A percentile compares a stretch with the other conserved stretches of the same genome.
phyloP scores from a whole-genome alignment of 1,140 invertebrate species.

The Drosophila sp. region DNA sequence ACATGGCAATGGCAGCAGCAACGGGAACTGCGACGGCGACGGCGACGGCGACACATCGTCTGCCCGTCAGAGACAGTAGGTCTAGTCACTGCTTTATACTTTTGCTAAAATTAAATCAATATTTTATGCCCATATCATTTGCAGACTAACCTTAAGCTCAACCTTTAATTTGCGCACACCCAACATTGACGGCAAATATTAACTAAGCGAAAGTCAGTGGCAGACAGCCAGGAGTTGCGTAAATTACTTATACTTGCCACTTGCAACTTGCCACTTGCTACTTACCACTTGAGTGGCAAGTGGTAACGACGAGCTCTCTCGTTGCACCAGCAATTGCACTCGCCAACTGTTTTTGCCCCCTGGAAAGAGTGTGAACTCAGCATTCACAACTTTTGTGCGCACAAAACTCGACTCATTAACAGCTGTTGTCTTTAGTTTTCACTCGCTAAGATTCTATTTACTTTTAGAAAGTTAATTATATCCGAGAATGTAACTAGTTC shows the following conservation, averaged over 20 bases:
- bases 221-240: constrained; percentile 28
- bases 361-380: constrained; percentile 9
- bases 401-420: constrained; percentile 74
- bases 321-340: constrained; percentile 6
- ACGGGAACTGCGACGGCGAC: constrained; percentile 21
- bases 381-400: constrained; percentile 45
- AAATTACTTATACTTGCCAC: constrained; percentile 35
- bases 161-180: constrained; percentile 33
- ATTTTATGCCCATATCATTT: constrained; percentile 65
- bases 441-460: constrained; percentile 69
- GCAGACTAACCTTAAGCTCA: constrained; percentile 37
- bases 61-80: constrained; percentile 55
- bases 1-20: constrained; percentile 46
- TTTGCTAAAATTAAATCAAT: constrained; percentile 68
- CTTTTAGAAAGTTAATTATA: constrained; percentile 78
- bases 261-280: constrained; percentile 13
- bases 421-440: constrained; percentile 78
- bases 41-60: constrained; percentile 59
- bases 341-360: constrained; percentile 4
- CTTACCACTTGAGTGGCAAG: too few species aligned
- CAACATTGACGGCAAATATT: constrained; percentile 60
- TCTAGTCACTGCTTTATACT: constrained; percentile 52
- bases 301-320: constrained; percentile 9
- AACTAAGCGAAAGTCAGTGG: constrained; percentile 63
- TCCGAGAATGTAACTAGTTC: constrained; percentile 37